phyloP scores from a whole-genome alignment of 2,797 vertebrate genomes.

The Melanotaenia nigrans region DNA sequence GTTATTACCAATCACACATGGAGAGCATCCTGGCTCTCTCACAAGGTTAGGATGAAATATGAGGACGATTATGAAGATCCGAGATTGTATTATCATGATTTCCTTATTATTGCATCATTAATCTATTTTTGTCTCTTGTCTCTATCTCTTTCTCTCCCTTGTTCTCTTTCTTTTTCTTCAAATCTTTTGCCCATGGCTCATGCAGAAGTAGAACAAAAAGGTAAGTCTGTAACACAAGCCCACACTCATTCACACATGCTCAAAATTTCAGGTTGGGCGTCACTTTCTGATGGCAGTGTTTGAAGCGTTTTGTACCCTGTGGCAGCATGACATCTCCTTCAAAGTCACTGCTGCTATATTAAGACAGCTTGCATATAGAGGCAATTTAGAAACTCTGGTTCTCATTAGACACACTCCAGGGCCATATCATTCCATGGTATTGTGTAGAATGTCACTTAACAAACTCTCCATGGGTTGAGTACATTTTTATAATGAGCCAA shows the following conservation, averaged over 20 bases:
- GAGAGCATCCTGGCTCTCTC: slow-evolving; percentile 77
- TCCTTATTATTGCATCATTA: slow-evolving; percentile 85
- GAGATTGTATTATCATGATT: slow-evolving; percentile 81
- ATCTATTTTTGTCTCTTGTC: slow-evolving; percentile 81
- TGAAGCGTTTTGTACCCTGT: slow-evolving; percentile 58
- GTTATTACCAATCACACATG: slow-evolving; percentile 76
- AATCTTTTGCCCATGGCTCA: slow-evolving; percentile 71
- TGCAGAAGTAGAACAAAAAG: slow-evolving; percentile 99
- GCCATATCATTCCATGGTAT: slow-evolving; percentile 51
- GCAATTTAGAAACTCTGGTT: slow-evolving; percentile 70
- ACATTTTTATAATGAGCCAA: slow-evolving; percentile 63
- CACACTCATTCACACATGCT: slow-evolving; percentile 44
- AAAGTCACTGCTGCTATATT: slow-evolving; percentile 67
- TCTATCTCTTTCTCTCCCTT: slow-evolving; percentile 52
- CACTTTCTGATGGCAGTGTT: slow-evolving; percentile 48
- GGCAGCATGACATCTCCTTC: slow-evolving; percentile 62
- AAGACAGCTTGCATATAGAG: slow-evolving; percentile 66
- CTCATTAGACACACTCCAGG: slow-evolving; percentile 67
- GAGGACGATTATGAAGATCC: slow-evolving; percentile 78
- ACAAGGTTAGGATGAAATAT: slow-evolving; percentile 83
- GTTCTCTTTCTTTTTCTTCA: slow-evolving; percentile 46
- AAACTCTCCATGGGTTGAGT: slow-evolving; percentile 58
- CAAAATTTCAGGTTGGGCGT: slow-evolving; percentile 39
- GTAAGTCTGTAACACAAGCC: slow-evolving; percentile 87
- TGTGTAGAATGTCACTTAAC: slow-evolving; percentile 68